A percentile compares a stretch with the other conserved stretches of the same genome.
phyloP scores from a whole-genome alignment of 2,113 vertebrate genomes.

The Tenebrosternarchus preto region DNA sequence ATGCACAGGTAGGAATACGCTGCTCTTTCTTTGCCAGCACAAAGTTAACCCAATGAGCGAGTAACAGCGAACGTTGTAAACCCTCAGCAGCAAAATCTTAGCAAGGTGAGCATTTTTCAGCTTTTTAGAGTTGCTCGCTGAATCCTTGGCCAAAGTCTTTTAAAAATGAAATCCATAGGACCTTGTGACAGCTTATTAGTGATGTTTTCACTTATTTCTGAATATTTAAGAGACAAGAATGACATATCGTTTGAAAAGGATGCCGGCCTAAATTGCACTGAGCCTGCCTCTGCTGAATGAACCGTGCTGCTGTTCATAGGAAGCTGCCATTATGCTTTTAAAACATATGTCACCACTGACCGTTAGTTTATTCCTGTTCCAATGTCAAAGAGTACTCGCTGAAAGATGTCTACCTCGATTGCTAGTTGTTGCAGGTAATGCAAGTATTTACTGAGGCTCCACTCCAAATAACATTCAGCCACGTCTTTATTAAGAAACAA shows the following conservation, averaged over 20 bases:
- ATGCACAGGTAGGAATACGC: constrained; percentile 31
- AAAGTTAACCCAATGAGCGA: constrained; percentile 15
- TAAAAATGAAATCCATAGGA: background rate
- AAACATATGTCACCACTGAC: background rate
- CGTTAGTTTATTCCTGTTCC: constrained; percentile 11
- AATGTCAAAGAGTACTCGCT: background rate
- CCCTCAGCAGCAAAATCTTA: constrained; percentile 14
- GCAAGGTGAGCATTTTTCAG: background rate
- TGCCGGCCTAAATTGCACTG: background rate
- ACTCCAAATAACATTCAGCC: constrained; percentile 36
- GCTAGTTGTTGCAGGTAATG: constrained; percentile 38
- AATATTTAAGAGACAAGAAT: background rate
- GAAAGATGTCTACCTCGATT: constrained; percentile 34
- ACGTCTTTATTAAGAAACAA: constrained; percentile 66
- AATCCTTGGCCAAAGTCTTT: background rate
- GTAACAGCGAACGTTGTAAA: constrained; percentile 21
- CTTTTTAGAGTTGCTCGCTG: constrained; percentile 5
- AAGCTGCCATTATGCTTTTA: constrained; percentile 13
- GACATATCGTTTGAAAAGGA: background rate
- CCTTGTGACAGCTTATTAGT: background rate
- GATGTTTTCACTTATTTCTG: background rate
- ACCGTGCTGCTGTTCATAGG: background rate
- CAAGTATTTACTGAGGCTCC: constrained; percentile 40
- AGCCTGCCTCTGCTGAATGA: background rate
- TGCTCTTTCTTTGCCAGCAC: constrained; percentile 3